Percentiles rank a stretch among this genome's conserved stretches.
phyloP scores from a whole-genome alignment of 2,113 vertebrate genomes.

The Corythornis cristatus region DNA sequence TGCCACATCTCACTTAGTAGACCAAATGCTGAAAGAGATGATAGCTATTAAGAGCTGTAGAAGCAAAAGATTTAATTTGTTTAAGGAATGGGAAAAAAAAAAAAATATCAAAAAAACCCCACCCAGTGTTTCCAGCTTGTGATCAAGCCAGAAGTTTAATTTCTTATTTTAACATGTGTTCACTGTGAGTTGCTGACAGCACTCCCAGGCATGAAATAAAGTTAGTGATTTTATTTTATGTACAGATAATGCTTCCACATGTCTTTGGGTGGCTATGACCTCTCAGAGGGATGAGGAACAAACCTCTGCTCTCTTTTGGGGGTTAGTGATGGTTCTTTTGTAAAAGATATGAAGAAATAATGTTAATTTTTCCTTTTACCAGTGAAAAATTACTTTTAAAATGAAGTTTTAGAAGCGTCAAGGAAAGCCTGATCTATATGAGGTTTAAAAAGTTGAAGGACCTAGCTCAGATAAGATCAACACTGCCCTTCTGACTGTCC shows the following conservation, averaged over 20 bases:
- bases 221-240: neutral
- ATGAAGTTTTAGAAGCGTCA: neutral
- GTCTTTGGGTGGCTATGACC: neutral
- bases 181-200: neutral
- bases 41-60: neutral
- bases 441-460: neutral
- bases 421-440: neutral
- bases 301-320: neutral
- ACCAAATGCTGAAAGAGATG: neutral
- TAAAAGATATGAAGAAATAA: neutral
- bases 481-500: neutral
- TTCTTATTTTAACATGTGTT: neutral
- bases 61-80: neutral
- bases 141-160: neutral
- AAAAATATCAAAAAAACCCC: neutral
- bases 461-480: neutral
- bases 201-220: neutral
- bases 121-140: neutral
- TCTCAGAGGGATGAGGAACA: neutral
- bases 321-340: neutral
- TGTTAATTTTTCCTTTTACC: neutral
- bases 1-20: neutral
- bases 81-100: neutral
- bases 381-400: neutral
- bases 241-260: neutral